These are phyloP conservation scores for Pelochelys cantorii DNA, from an alignment of 2,797 vertebrate genomes.

Conservation along the genomic window DNA sequence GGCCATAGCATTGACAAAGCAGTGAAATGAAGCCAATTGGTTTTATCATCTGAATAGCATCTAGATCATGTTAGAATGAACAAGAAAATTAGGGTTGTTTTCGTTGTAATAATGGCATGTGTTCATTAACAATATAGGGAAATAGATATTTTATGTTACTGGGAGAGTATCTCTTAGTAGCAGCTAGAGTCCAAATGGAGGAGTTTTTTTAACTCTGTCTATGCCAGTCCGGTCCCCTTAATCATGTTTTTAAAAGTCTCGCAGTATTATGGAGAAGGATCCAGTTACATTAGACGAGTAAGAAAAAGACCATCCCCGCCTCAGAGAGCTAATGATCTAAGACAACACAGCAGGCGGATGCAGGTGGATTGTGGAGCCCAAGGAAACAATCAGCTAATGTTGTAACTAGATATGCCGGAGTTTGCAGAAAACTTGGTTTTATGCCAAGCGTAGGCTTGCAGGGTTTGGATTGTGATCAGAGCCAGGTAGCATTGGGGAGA, in stretches of 20 bases:
- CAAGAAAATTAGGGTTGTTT: background rate
- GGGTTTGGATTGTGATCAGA: background rate
- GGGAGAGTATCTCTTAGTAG: background rate
- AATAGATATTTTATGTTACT: background rate
- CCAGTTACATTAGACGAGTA: background rate
- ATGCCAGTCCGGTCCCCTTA: background rate
- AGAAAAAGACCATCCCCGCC: background rate
- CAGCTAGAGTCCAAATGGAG: background rate
- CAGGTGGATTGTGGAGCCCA: background rate
- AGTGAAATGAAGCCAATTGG: background rate
- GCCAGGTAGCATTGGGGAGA: background rate
- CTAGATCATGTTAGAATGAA: background rate
- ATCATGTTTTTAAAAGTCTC: background rate
- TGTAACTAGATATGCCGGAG: background rate
- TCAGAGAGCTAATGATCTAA: background rate
- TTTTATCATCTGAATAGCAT: background rate
- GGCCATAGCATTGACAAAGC: background rate
- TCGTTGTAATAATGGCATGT: background rate
- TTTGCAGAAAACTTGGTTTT: background rate
- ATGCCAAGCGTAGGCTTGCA: background rate
- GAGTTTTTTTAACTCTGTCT: background rate
- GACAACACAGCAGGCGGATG: background rate
- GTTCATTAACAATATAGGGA: background rate
- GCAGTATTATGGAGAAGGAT: background rate
- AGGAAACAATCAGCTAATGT: background rate